Conservation (phyloP, 2,888 invertebrate species). For the Platynereis dumerilii region DNA sequence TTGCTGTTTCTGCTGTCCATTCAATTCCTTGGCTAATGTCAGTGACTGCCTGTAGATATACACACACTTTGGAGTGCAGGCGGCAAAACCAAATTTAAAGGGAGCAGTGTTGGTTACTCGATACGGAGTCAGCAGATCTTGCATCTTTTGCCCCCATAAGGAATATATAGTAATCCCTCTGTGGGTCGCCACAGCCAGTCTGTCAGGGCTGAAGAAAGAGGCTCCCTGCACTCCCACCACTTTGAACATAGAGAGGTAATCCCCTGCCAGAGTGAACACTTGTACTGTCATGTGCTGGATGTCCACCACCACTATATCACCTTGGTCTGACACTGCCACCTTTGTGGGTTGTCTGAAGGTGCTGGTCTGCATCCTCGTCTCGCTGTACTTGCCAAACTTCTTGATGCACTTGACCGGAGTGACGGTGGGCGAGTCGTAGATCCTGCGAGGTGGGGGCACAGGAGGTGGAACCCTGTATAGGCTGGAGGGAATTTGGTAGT, state of each 20-base stretch:
- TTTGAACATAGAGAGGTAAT: constrained; percentile 30
- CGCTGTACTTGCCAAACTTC: constrained; percentile 32
- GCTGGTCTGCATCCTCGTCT: constrained; percentile 21
- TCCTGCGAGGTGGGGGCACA: constrained; percentile 22
- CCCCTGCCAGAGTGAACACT: constrained; percentile 27
- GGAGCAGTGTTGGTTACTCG: constrained; percentile 11
- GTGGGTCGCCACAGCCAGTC: constrained; percentile 29
- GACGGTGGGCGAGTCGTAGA: constrained; percentile 10
- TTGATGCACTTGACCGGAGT: constrained; percentile 14
- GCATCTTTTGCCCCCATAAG: constrained; percentile 2
- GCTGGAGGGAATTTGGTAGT: constrained; percentile 8
- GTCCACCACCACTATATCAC: constrained; percentile 25
- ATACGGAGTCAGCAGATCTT: constrained; percentile 17
- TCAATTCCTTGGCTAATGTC: constrained; percentile 16
- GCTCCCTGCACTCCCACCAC: constrained; percentile 28
- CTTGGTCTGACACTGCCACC: constrained; percentile 26
- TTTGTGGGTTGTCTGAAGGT: constrained; percentile 28
- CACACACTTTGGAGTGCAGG: constrained; percentile 20
- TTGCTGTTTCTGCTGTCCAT: too few relatives aligned
- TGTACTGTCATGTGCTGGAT: constrained; percentile 29
- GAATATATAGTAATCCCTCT: constrained; percentile 30
- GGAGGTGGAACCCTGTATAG: constrained; percentile 11
- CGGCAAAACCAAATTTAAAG: constrained; percentile 30
- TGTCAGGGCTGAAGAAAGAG: constrained; percentile 22
- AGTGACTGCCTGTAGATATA: constrained; percentile 17